phyloP scores from a whole-genome alignment of 2,888 invertebrate species.

The Fragum whitleyi region DNA sequence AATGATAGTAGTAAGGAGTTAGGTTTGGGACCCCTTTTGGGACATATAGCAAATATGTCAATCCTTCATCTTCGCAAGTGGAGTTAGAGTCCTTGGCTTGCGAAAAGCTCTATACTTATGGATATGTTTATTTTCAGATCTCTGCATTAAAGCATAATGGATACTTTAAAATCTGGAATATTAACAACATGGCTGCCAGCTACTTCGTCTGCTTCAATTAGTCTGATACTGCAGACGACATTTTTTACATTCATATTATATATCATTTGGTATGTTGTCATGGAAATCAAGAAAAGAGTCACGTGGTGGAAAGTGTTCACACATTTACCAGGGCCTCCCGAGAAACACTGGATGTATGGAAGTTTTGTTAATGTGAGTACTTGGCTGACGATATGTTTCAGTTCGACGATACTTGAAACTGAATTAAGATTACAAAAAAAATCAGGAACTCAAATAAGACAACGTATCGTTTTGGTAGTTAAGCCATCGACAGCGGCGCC shows the following conservation, averaged over 20 bases:
- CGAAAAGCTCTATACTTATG: too few relatives aligned
- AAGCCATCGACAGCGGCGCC: too few relatives aligned
- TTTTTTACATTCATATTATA: constrained; percentile 15
- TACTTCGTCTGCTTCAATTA: constrained; percentile 32
- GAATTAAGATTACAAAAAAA: too few relatives aligned
- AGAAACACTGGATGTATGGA: constrained; percentile 49
- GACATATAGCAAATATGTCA: too few relatives aligned
- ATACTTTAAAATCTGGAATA: not conserved
- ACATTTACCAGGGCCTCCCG: constrained; percentile 44
- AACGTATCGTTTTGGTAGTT: too few relatives aligned
- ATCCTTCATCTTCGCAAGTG: too few relatives aligned
- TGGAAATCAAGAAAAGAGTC: constrained; percentile 21
- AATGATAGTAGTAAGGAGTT: too few relatives aligned
- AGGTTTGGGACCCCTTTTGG: too few relatives aligned
- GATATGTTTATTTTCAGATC: too few relatives aligned
- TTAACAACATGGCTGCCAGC: constrained; percentile 40
- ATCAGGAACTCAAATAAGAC: too few relatives aligned
- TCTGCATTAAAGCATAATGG: not conserved
- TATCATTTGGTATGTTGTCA: constrained; percentile 29
- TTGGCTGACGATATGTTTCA: not conserved
- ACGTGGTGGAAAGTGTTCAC: constrained; percentile 27
- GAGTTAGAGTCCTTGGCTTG: too few relatives aligned
- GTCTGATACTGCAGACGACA: constrained; percentile 52
- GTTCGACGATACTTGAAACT: too few relatives aligned
- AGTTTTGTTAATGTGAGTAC: constrained; percentile 49